phyloP scores from a whole-genome alignment of 37 sponge, comb jelly and placozoan genomes.

The Haliclona indistincta region DNA sequence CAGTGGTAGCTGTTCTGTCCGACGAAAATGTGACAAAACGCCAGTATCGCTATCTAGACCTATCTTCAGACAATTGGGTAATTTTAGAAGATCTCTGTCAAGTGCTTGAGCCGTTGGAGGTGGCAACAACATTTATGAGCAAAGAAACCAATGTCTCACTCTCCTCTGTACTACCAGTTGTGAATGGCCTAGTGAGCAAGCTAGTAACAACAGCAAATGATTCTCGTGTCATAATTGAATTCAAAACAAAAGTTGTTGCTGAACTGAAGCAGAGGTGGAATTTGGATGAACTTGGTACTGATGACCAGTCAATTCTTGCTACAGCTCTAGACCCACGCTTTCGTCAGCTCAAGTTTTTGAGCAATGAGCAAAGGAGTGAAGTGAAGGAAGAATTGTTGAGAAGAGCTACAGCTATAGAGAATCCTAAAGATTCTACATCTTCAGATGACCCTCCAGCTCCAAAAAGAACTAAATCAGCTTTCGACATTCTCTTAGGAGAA shows the following conservation, averaged over 20 bases:
- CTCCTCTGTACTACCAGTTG: slow-evolving; percentile 13
- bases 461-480: slow-evolving; percentile 11
- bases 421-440: background rate
- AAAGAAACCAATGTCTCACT: slow-evolving; percentile 16
- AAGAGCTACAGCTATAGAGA: background rate
- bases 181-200: background rate
- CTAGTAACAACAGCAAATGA: background rate
- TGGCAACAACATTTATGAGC: slow-evolving; percentile 24
- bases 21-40: slow-evolving; percentile 33
- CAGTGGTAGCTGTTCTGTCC: slow-evolving; percentile 26
- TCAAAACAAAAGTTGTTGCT: slow-evolving; percentile 4
- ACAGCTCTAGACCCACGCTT: slow-evolving; percentile 34
- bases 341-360: slow-evolving; percentile 3
- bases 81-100: background rate
- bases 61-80: slow-evolving; percentile 15
- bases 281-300: slow-evolving; percentile 14
- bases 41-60: slow-evolving; percentile 10
- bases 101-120: slow-evolving; percentile 15
- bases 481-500: slow-evolving; percentile 9
- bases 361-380: slow-evolving; percentile 3
- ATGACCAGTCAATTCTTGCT: slow-evolving; percentile 2
- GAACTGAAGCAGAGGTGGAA: slow-evolving; percentile 8
- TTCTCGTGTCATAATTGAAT: background rate
- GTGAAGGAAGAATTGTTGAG: background rate
- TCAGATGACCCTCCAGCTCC: background rate